Percentiles rank a stretch among this genome's conserved stretches.
phyloP scores from a whole-genome alignment of 2,888 invertebrate genomes.

The Muschampia plurimacula region DNA sequence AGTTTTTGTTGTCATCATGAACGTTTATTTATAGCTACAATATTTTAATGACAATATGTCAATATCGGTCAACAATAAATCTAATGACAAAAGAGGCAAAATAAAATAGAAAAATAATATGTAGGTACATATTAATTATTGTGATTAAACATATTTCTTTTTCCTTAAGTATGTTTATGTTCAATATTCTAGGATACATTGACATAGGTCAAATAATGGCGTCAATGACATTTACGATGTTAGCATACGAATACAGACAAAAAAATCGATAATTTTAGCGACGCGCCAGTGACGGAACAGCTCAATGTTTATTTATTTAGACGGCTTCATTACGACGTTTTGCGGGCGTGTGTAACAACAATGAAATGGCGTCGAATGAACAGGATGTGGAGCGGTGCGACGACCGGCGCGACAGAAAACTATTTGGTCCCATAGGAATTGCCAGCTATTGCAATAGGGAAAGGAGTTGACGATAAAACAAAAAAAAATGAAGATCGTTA shows the following conservation, averaged over 20 bases:
- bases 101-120: too few relatives aligned
- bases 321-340: constrained; percentile 34
- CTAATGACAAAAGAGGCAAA: too few relatives aligned
- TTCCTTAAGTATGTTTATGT: neutral
- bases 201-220: neutral
- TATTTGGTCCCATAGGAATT: constrained; percentile 59
- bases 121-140: too few relatives aligned
- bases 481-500: too few relatives aligned
- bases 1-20: too few relatives aligned
- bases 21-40: too few relatives aligned
- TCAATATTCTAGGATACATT: neutral
- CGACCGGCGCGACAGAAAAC: constrained; percentile 69
- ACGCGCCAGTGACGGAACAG: constrained; percentile 16
- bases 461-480: neutral
- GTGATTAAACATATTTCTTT: neutral
- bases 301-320: constrained; percentile 8
- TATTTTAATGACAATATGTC: too few relatives aligned
- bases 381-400: constrained; percentile 74
- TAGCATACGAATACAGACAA: neutral
- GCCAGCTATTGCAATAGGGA: constrained; percentile 42
- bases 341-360: constrained; percentile 55
- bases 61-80: too few relatives aligned
- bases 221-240: constrained; percentile 1
- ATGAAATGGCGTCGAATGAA: constrained; percentile 64
- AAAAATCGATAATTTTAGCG: constrained; percentile 3